Base-by-base conservation (phyloP, 2,113 vertebrate species). In the Chauna torquata region DNA sequence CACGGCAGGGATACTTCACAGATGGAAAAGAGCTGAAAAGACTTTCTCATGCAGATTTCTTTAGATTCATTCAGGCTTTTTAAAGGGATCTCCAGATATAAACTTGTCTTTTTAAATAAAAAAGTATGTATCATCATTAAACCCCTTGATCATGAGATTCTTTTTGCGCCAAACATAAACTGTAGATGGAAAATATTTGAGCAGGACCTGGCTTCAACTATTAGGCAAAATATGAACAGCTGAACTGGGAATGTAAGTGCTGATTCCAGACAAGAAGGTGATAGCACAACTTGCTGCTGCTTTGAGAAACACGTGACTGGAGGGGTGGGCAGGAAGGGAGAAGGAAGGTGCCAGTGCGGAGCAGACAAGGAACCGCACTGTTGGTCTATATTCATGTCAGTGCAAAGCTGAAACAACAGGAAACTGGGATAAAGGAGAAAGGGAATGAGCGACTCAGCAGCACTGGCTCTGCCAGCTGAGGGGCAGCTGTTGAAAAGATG, bases 121-220 rank as follows among this genome's bases (percentile, higher is more conserved):
- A 75, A 86, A 49, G 52, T 1, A 47, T 6, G 7, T 32, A 74
- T 78, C 25, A 65, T 75, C 69, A 86, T 89, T 58, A 77, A 88
- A 68, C 16, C 12, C 12, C 28, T 91, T 30, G 66, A 77, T 82
- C 72, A 82, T n/a, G 85, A 94, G 92, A 92, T 59, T 69, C 8
- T 36, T 79, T 88, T 93, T 87, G 88, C 2, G 82, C 89, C 90
- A 93, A 96, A 90, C 45, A 86, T 94, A 79, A 97, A 85, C 58
- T 91, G 86, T 86, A 90, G 69, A 85, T 87, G 94, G 88, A 96
- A 98, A 97, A 92, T 89, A 95, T 82, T 55, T 90, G 50, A 93
- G 50, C 64, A 75, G 74, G 92, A 97, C 50, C 79, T 95, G 77
- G 88, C 90, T 72, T 77, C 81, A 66, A 42, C 32, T 92, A 12